Base-by-base conservation (phyloP, 53 echinoderm and acorn worm species). In the Crossaster papposus region DNA sequence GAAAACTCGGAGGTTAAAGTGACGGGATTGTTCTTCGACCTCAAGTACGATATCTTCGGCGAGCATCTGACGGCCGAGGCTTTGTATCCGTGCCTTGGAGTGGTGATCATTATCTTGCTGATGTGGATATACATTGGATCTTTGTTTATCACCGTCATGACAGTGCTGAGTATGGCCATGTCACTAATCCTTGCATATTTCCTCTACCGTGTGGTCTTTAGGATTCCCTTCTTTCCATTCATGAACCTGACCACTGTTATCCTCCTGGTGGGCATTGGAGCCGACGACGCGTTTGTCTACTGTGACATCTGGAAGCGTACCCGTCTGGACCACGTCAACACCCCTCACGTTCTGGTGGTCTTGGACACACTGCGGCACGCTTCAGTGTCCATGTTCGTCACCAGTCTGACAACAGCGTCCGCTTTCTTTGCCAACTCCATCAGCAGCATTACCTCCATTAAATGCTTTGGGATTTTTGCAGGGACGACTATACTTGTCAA, bases 1-100 rank as follows among this genome's bases (percentile, higher is more conserved):
- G 63, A 68, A 1, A 90, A 93, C 55, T 83, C 88, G 4, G 81
- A 79, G 14, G 92, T 94, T 14, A 80, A 90, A 32, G 90, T 96
- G 6, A 82, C 93, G 4, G 96, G 93, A 30, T 86, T 95, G 50
- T 96, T 91, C 78, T 96, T 96, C 80, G 88, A 93, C 81, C 93
- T 96, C 30, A 96, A 96, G 86, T 92, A 95, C 22, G 95, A 95
- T 79, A 81, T 97, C 35, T 97, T 97, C 65, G 91, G 92, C 20
- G 97, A 97, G 78, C 94, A 97, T 88, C 91, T 97, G 30, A 94
- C 91, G 30, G 72, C 86, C 14, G 95, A 96, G 81, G 92, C 93
- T 0, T 70, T 96, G 58, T 96, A 94, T 30, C 97, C 95, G 14
- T 90, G 90, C 54, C 85, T 97, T 34, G 97, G 95, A 35, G 90